Conservation (phyloP, 2,113 vertebrate species). For the Larimichthys crocea region DNA sequence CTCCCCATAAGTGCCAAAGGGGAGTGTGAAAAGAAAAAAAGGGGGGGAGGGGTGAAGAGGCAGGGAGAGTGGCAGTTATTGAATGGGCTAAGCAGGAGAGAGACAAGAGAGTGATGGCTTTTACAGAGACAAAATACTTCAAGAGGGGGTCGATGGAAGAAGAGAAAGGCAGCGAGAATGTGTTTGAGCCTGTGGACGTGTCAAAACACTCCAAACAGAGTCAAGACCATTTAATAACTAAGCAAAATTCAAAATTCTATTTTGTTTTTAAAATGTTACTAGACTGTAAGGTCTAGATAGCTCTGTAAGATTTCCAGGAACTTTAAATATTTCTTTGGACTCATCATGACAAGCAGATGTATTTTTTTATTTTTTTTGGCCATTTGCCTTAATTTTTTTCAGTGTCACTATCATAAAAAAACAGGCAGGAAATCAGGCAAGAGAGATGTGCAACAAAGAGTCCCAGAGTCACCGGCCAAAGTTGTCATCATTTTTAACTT, state of each 20-base stretch:
- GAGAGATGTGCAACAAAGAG: too few relatives aligned
- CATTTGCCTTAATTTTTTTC: neutral
- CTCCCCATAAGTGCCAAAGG: conserved; percentile 35
- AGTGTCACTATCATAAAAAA: neutral
- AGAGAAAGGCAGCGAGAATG: conserved; percentile 29
- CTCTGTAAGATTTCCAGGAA: neutral
- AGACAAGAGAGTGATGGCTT: conserved; percentile 36
- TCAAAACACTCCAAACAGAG: conserved; percentile 27
- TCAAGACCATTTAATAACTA: neutral
- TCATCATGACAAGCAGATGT: neutral
- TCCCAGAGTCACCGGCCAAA: neutral
- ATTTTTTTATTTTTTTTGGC: neutral
- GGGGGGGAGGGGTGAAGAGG: neutral
- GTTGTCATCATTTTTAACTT: neutral
- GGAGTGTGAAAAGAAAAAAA: conserved; percentile 12
- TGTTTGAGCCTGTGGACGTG: conserved; percentile 42
- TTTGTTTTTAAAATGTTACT: neutral
- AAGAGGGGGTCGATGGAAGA: neutral
- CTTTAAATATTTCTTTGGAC: neutral
- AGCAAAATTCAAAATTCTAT: neutral
- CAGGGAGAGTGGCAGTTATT: conserved; percentile 21
- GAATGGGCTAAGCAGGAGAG: neutral
- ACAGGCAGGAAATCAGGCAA: conserved; percentile 13
- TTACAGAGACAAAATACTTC: conserved; percentile 29
- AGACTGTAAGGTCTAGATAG: too few relatives aligned